Percentiles rank a stretch among this genome's conserved stretches.
Conservation (phyloP, 2,797 vertebrate genomes). For the Dendrocincla fuliginosa region DNA sequence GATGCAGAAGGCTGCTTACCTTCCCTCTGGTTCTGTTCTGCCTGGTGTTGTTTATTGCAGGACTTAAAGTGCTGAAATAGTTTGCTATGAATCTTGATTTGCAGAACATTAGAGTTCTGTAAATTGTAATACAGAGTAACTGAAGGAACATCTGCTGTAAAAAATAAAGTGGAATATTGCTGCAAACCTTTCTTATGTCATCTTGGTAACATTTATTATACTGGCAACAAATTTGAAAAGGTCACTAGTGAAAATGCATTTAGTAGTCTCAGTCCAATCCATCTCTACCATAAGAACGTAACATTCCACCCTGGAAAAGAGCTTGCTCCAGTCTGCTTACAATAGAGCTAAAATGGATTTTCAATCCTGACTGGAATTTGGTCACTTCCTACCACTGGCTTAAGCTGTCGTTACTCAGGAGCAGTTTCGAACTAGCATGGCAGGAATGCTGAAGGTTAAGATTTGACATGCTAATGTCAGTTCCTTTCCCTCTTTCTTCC, state of each 20-base stretch:
- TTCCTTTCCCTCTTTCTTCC: not conserved
- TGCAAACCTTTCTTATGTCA: slow-evolving; percentile 29
- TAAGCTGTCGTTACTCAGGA: not conserved
- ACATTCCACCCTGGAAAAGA: not conserved
- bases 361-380: not conserved
- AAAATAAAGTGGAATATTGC: slow-evolving; percentile 38
- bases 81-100: slow-evolving; percentile 59
- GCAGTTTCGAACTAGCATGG: not conserved
- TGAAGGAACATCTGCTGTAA: slow-evolving; percentile 48
- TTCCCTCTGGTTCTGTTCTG: slow-evolving; percentile 43
- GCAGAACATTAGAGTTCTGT: slow-evolving; percentile 34
- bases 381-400: not conserved
- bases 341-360: not conserved
- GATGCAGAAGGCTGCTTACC: not conserved
- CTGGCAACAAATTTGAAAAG: slow-evolving; percentile 59
- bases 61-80: slow-evolving; percentile 1
- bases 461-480: not conserved
- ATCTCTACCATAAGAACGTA: slow-evolving; percentile 21
- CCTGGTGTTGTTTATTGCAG: slow-evolving; percentile 12
- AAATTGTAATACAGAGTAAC: slow-evolving; percentile 39
- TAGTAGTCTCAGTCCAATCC: slow-evolving; percentile 39
- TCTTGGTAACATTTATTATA: slow-evolving; percentile 40
- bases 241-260: slow-evolving; percentile 59
- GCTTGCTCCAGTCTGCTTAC: not conserved
- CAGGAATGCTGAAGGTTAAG: not conserved